These are phyloP conservation scores for Cataglyphis rosenhaueri DNA, from an alignment of 2,888 invertebrate genomes.

Conservation along the genomic window DNA sequence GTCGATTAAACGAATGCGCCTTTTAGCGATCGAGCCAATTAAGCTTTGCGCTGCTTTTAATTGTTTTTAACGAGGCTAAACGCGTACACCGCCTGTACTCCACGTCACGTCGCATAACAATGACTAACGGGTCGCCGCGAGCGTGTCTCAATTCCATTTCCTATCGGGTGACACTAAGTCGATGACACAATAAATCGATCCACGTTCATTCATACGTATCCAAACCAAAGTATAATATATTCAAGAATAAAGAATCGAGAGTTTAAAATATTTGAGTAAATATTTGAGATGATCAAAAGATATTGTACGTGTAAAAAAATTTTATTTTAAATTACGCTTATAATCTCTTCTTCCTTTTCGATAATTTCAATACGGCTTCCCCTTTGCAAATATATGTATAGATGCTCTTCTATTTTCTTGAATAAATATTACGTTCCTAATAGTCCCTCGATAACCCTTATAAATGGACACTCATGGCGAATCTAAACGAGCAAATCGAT, in stretches of 20 bases:
- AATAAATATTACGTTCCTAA: constrained; percentile 17
- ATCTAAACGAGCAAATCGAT: constrained; percentile 25
- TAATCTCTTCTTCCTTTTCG: neutral
- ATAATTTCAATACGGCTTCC: neutral
- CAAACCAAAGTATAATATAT: neutral
- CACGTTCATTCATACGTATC: constrained; percentile 26
- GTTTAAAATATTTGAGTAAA: neutral
- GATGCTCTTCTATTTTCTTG: neutral
- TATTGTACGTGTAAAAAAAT: neutral
- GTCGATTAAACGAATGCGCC: neutral
- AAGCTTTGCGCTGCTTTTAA: constrained; percentile 78
- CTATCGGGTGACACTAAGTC: constrained; percentile 60
- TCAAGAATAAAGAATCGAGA: neutral
- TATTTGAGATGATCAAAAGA: neutral
- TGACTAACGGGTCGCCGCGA: constrained; percentile 73
- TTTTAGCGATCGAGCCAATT: constrained; percentile 70
- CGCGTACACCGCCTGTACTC: constrained; percentile 60
- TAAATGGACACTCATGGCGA: neutral
- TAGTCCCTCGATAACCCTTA: neutral
- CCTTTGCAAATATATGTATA: neutral
- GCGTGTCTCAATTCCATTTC: constrained; percentile 63
- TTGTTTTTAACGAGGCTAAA: constrained; percentile 78
- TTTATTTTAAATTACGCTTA: neutral
- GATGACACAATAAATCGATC: constrained; percentile 47
- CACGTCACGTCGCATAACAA: constrained; percentile 74